Conservation (phyloP, 30 jellyfish, hydroid and myxozoan species). For the Hydractinia symbiolongicarpus region DNA sequence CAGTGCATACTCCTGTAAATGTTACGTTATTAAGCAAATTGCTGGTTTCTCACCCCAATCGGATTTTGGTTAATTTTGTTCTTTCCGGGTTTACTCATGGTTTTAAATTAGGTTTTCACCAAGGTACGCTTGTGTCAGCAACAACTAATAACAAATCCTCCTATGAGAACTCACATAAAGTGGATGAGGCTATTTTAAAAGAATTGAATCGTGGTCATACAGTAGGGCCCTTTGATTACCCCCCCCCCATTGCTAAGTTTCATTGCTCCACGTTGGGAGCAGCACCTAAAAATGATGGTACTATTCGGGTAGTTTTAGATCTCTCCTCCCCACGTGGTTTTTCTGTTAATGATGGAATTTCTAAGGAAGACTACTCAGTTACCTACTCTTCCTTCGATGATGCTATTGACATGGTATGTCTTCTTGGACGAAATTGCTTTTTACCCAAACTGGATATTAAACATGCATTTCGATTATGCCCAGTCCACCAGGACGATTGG, state of each 20-base stretch:
- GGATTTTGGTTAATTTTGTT: not conserved
- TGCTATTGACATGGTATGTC: not conserved
- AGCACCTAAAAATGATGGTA: not conserved
- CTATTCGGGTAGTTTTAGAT: not conserved
- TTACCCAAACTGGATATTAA: not conserved
- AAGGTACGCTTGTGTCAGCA: not conserved
- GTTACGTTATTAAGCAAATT: not conserved
- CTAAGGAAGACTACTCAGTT: not conserved
- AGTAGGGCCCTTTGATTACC: not conserved
- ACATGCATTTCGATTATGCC: conserved; percentile 1
- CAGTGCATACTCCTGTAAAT: not conserved
- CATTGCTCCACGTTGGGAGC: not conserved
- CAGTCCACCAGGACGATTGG: not conserved
- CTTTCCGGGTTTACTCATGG: not conserved
- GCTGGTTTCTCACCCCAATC: not conserved
- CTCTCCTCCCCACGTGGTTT: not conserved
- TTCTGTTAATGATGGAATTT: not conserved
- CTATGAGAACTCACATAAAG: not conserved
- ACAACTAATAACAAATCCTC: not conserved
- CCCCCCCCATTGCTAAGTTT: not conserved
- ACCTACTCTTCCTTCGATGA: not conserved
- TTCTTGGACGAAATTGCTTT: not conserved
- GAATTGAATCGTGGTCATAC: not conserved
- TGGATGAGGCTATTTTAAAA: not conserved
- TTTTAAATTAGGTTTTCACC: not conserved